A percentile compares a stretch with the other conserved stretches of the same genome.
Conservation (phyloP, 2,113 vertebrate genomes). For the Pica pica region DNA sequence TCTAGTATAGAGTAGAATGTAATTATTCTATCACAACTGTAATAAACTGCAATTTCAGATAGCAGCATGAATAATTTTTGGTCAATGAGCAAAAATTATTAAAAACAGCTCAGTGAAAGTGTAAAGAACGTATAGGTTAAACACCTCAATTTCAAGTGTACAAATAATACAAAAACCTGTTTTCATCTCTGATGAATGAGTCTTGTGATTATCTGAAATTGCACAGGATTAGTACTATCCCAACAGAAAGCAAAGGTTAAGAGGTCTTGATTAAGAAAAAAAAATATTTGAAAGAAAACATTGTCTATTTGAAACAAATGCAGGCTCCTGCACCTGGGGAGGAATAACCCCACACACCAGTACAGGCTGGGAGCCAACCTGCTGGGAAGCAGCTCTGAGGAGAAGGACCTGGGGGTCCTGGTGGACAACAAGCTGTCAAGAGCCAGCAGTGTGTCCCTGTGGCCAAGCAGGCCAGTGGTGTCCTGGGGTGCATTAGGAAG, state of each 20-base stretch:
- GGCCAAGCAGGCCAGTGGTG: too few relatives aligned
- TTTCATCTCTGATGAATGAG: conserved; percentile 6
- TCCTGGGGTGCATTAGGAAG: not conserved
- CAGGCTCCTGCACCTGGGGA: not conserved
- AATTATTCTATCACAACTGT: conserved; percentile 24
- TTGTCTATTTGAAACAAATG: not conserved
- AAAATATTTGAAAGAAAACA: not conserved
- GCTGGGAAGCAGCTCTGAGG: not conserved
- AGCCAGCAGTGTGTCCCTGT: not conserved
- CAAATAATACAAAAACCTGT: not conserved
- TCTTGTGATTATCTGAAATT: conserved; percentile 18
- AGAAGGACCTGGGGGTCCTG: not conserved
- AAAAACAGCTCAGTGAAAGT: not conserved
- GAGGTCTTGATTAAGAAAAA: not conserved
- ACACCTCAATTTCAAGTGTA: not conserved
- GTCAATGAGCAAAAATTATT: not conserved
- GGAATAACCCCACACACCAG: not conserved
- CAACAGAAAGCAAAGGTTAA: not conserved
- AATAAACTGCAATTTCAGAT: conserved; percentile 41
- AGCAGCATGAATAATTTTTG: conserved; percentile 14
- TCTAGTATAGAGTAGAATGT: not conserved
- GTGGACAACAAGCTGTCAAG: not conserved
- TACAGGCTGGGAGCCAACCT: not conserved
- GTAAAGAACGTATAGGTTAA: not conserved
- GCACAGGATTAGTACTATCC: not conserved